A percentile compares a stretch with the other conserved stretches of the same genome.
Conservation (phyloP, 2,113 vertebrate species). For the Nothoprocta pentlandii region DNA sequence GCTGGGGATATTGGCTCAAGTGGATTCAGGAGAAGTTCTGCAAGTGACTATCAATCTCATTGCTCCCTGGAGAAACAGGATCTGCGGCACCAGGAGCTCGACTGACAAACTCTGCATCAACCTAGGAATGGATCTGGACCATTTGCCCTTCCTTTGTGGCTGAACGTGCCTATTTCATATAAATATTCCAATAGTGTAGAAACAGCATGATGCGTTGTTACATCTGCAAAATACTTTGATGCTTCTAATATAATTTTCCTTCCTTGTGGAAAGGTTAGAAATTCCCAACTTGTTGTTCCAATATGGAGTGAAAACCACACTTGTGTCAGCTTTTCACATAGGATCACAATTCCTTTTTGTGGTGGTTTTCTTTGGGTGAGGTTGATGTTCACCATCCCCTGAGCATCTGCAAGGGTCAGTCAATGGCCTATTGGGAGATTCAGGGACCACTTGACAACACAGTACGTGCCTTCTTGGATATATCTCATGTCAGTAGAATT, state of each 20-base stretch:
- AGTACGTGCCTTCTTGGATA: background rate
- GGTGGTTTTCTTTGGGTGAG: background rate
- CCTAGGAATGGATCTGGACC: background rate
- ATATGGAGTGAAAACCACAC: background rate
- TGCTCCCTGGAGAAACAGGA: background rate
- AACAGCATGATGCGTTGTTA: background rate
- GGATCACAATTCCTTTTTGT: background rate
- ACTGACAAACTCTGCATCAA: background rate
- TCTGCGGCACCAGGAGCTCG: background rate
- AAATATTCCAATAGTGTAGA: background rate
- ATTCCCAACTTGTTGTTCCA: no score
- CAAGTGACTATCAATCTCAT: background rate
- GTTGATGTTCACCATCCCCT: background rate
- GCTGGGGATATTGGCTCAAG: constrained; percentile 42
- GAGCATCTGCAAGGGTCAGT: background rate
- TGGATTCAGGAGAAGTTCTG: background rate
- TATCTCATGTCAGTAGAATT: background rate
- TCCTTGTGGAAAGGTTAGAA: background rate
- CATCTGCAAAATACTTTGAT: background rate
- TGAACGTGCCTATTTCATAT: constrained; percentile 17
- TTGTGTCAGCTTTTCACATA: background rate
- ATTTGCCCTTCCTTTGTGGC: constrained; percentile 39
- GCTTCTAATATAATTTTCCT: background rate
- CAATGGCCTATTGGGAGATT: background rate
- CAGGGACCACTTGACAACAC: background rate